Conservation (phyloP, 2,797 vertebrate genomes). For the Typhlichthys subterraneus region DNA sequence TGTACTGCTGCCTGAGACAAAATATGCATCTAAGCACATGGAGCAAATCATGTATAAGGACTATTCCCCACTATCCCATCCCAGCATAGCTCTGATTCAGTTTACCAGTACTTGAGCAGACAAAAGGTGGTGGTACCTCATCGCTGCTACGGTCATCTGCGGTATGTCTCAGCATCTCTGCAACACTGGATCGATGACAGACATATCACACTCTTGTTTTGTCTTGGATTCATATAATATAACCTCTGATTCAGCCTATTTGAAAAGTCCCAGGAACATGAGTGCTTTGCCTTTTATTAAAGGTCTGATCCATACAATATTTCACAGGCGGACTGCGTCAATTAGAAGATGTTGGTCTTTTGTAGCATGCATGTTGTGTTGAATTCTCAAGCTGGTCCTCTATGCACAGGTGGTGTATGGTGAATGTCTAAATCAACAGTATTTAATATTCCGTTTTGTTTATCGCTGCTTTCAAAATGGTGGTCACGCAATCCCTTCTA, state of each 20-base stretch:
- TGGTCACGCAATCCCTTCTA: conserved; percentile 3
- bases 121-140: not conserved
- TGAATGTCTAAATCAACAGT: conserved; percentile 6
- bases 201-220: no score
- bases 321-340: no score
- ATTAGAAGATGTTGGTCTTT: no score
- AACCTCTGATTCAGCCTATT: no score
- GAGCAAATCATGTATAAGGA: not conserved
- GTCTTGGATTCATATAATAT: no score
- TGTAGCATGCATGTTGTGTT: no score
- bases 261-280: no score
- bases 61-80: not conserved
- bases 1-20: no score
- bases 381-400: not conserved
- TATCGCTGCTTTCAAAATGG: conserved; percentile 12
- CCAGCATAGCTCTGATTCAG: not conserved
- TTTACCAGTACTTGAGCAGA: not conserved
- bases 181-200: no score
- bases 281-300: no score
- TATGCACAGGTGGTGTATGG: not conserved
- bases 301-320: no score
- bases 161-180: no score
- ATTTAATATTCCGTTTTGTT: conserved; percentile 1
- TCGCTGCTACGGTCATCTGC: not conserved
- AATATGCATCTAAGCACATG: not conserved